These are phyloP conservation scores for Nyctalus aviator DNA, from an alignment of 2,797 vertebrate genomes.

Conservation along the genomic window DNA sequence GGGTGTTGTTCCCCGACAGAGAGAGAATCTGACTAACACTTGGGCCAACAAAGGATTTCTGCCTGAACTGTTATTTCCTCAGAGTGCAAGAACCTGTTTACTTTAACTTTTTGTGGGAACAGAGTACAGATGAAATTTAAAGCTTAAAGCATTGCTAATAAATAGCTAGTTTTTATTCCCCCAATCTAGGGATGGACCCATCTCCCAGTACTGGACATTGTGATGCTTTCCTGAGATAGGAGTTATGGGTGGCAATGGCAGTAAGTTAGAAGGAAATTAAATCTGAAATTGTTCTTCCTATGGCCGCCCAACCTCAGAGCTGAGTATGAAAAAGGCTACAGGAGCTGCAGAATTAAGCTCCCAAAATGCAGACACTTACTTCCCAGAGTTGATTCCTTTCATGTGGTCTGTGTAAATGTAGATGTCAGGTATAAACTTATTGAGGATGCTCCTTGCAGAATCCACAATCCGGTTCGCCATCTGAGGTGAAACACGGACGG, in stretches of 20 bases:
- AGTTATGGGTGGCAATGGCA: neutral
- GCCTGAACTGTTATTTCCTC: neutral
- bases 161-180: conserved; percentile 23
- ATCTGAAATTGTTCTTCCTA: conserved; percentile 30
- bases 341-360: neutral
- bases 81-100: neutral
- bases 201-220: neutral
- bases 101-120: conserved; percentile 20
- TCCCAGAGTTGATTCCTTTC: conserved; percentile 96
- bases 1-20: neutral
- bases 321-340: neutral
- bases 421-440: conserved; percentile 97
- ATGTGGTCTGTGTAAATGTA: conserved; percentile 99
- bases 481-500: conserved; percentile 96
- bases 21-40: neutral
- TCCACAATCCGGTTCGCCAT: conserved; percentile 98
- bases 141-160: neutral
- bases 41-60: neutral
- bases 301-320: neutral
- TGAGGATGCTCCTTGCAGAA: conserved; percentile 94
- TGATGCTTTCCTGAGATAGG: neutral
- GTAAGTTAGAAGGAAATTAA: neutral
- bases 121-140: conserved; percentile 1
- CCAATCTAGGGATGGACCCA: neutral
- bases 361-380: conserved; percentile 89